Percentiles rank a stretch among this genome's conserved stretches.
Conservation (phyloP, 1,140 invertebrate species). For the Metopolophium dirhodum region DNA sequence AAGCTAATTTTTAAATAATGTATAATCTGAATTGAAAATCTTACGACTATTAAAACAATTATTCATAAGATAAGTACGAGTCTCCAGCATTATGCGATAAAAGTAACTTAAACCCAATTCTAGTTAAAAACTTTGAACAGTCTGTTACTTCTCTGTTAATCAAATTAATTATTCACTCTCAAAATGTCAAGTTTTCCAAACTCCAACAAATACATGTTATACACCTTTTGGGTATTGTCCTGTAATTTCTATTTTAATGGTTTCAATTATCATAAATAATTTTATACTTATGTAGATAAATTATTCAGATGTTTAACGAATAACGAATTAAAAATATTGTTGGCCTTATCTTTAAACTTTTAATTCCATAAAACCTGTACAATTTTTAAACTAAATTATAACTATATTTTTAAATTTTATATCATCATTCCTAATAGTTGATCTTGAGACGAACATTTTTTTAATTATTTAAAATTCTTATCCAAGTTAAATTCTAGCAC, state of each 20-base stretch:
- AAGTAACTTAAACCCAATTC: background rate
- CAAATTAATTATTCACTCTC: background rate
- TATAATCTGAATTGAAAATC: background rate
- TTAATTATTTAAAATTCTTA: background rate
- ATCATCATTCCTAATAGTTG: background rate
- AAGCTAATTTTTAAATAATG: background rate
- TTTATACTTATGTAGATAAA: background rate
- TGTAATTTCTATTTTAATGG: background rate
- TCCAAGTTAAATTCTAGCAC: background rate
- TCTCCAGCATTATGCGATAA: background rate
- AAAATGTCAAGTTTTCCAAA: constrained; percentile 22
- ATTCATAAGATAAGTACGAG: background rate
- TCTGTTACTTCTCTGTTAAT: background rate
- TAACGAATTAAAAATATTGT: background rate
- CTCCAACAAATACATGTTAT: background rate
- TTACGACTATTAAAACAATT: background rate
- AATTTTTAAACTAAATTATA: background rate
- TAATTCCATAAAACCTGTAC: background rate
- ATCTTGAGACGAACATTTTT: background rate
- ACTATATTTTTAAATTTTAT: background rate
- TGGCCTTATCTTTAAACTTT: background rate
- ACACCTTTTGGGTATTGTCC: constrained; percentile 3
- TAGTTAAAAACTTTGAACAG: constrained; percentile 22
- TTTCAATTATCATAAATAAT: background rate
- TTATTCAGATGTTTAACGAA: background rate